A percentile compares a stretch with the other conserved stretches of the same genome.
Evolutionary conservation across 2,888 invertebrate genomes (phyloP).

Genomic region (Ferrisia virgata): DNA sequence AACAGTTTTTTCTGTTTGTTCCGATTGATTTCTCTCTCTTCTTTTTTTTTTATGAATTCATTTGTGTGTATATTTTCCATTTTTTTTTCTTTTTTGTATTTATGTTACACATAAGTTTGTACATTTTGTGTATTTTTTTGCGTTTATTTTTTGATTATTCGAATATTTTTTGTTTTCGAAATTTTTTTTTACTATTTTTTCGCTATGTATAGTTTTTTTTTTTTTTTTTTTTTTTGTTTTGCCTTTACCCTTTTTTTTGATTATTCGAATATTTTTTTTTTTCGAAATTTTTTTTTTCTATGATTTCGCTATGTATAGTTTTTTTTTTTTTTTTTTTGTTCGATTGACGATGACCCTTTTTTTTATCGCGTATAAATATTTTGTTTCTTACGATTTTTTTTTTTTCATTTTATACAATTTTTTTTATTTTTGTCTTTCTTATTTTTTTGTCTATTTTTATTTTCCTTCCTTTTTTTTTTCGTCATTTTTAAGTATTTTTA

Average conservation of each 20-base stretch:
- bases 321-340: not conserved
- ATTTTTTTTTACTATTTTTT: too few species aligned
- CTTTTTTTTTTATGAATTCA: not conserved
- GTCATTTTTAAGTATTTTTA: conserved; percentile 24
- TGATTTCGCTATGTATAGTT: conserved; percentile 7
- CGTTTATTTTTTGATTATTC: too few species aligned
- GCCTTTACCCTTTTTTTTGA: too few species aligned
- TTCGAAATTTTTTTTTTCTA: conserved; percentile 49
- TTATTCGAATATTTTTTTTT: too few species aligned
- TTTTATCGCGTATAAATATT: not conserved
- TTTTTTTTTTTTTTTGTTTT: conserved; percentile 42
- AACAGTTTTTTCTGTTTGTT: not conserved
- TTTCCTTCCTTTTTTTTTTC: conserved; percentile 3
- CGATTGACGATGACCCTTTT: conserved; percentile 32
- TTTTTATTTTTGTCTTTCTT: conserved; percentile 27
- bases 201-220: too few species aligned
- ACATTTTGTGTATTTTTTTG: not conserved
- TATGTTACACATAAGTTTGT: not conserved
- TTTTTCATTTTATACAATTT: not conserved
- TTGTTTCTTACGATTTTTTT: not conserved
- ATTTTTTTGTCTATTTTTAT: not conserved
- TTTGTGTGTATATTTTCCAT: conserved; percentile 7
- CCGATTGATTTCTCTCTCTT: not conserved
- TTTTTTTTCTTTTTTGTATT: conserved; percentile 16
- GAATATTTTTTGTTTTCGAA: too few species aligned